Percentiles rank a stretch among this genome's conserved stretches.
Conservation (phyloP, 2,888 invertebrate species). For the Tenthredo distinguenda region DNA sequence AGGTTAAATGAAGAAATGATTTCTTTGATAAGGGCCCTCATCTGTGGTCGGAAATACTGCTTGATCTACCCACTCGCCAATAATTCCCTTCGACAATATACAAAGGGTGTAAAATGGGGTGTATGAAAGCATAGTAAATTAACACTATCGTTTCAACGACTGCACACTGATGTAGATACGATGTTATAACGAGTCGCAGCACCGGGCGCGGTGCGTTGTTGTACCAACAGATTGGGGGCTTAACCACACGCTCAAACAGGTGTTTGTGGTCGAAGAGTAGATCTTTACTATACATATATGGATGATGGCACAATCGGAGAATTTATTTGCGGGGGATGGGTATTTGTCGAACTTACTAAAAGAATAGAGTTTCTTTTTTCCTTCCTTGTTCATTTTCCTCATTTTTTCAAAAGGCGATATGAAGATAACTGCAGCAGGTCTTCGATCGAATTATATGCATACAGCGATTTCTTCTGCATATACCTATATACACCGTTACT, state of each 20-base stretch:
- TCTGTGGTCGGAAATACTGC: too few relatives aligned
- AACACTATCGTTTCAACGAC: constrained; percentile 7
- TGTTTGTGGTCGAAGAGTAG: constrained; percentile 23
- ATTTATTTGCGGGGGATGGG: background rate
- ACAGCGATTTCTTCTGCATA: background rate
- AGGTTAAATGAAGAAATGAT: too few relatives aligned
- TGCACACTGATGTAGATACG: background rate
- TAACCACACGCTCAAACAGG: constrained; percentile 42
- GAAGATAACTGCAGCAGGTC: background rate
- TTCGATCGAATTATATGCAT: background rate
- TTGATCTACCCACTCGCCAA: too few relatives aligned
- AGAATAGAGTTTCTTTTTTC: background rate
- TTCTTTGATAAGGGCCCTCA: too few relatives aligned
- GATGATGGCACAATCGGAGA: constrained; percentile 27
- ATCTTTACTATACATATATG: constrained; percentile 56
- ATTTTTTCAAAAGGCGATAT: background rate
- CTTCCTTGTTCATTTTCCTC: background rate
- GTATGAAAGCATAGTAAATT: background rate
- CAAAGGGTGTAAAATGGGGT: background rate
- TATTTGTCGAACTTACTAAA: background rate
- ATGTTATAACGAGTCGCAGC: background rate
- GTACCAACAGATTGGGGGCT: constrained; percentile 22
- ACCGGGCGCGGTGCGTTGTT: constrained; percentile 8
- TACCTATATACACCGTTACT: too few relatives aligned
- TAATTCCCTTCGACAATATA: background rate